phyloP scores from a whole-genome alignment of 1,140 invertebrate species.

The Drosophila prosaltans region DNA sequence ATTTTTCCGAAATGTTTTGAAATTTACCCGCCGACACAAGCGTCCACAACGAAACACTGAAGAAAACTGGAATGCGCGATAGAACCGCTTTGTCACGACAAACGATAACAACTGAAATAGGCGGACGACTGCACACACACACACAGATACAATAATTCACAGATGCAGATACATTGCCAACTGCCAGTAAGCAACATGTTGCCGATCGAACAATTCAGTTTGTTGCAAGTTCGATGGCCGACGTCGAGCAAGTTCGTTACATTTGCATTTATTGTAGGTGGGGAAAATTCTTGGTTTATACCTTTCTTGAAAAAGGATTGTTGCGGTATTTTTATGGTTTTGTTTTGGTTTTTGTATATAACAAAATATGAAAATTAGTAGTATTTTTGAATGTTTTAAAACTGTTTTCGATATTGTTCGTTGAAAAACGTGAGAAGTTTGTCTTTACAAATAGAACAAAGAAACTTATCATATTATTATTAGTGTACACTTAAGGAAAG shows the following conservation, averaged over 20 bases:
- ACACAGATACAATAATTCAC: not conserved
- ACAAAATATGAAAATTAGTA: no score
- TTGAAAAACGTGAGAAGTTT: no score
- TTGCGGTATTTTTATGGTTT: no score
- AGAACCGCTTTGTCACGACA: conserved; percentile 2
- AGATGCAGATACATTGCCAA: conserved; percentile 3
- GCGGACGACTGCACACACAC: not conserved
- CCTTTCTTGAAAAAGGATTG: not conserved
- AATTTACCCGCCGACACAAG: conserved; percentile 8
- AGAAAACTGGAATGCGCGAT: conserved; percentile 1
- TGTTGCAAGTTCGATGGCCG: not conserved
- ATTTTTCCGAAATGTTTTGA: not conserved
- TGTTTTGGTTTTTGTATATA: no score
- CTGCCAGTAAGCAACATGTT: not conserved
- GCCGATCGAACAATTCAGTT: no score
- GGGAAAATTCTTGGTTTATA: not conserved
- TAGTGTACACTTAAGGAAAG: no score
- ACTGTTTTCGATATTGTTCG: no score
- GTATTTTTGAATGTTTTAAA: no score
- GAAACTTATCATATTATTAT: no score
- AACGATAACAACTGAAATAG: conserved; percentile 8
- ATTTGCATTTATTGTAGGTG: not conserved
- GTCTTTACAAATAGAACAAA: no score
- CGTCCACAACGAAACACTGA: conserved; percentile 8
- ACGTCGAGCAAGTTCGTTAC: conserved; percentile 1